phyloP scores from a whole-genome alignment of 2,888 invertebrate species.

The Sympetrum striolatum region DNA sequence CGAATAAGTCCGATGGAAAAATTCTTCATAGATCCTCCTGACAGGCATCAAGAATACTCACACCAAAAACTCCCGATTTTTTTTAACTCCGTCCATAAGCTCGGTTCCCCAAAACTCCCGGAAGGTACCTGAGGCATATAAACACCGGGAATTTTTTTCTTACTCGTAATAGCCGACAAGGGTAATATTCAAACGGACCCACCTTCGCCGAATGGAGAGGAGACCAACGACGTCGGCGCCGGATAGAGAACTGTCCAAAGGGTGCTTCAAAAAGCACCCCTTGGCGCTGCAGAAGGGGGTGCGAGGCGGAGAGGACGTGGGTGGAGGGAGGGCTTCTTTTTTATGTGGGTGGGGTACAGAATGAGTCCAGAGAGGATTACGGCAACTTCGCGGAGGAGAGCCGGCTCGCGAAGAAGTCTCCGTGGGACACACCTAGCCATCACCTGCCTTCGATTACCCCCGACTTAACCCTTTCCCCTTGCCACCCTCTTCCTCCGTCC shows the following conservation, averaged over 20 bases:
- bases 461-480: not conserved
- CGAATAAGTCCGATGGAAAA: too few species aligned
- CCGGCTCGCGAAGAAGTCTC: not conserved
- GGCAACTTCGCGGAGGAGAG: constrained; percentile 8
- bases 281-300: not conserved
- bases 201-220: not conserved
- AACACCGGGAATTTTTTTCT: not conserved
- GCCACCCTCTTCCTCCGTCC: not conserved
- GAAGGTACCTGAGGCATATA: not conserved
- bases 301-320: not conserved
- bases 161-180: not conserved
- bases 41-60: not conserved
- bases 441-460: not conserved
- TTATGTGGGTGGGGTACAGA: constrained; percentile 7
- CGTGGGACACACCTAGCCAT: not conserved
- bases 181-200: constrained; percentile 9
- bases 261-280: not conserved
- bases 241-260: constrained; percentile 29
- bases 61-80: not conserved
- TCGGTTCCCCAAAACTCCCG: not conserved
- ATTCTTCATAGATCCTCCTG: not conserved
- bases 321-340: not conserved
- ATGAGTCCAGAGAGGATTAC: constrained; percentile 23
- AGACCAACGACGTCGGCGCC: constrained; percentile 28
- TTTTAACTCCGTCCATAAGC: not conserved